A percentile compares a stretch with the other conserved stretches of the same genome.
Evolutionary conservation across 1,140 invertebrate species (phyloP).

Genomic region (Colletes gigas): DNA sequence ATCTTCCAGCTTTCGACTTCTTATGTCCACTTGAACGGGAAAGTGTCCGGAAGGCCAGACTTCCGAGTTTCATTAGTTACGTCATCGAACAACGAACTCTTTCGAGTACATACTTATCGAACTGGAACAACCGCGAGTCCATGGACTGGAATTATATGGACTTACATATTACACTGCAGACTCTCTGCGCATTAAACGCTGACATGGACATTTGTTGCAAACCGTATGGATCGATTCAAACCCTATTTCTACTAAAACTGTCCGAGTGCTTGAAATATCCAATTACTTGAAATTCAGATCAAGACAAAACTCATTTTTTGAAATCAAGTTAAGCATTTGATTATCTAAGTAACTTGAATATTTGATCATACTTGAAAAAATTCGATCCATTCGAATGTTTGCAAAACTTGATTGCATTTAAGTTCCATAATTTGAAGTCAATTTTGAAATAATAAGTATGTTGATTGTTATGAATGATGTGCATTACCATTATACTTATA

Average conservation of each 20-base stretch:
- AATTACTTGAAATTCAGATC: no score
- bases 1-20: constrained; percentile 50
- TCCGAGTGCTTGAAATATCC: no score
- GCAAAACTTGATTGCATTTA: no score
- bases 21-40: constrained; percentile 50
- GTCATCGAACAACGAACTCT: constrained; percentile 47
- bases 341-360: no score
- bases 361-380: no score
- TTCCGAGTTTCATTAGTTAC: constrained; percentile 63
- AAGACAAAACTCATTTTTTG: no score
- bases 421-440: no score
- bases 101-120: constrained; percentile 51
- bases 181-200: constrained; percentile 11
- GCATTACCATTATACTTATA: no score
- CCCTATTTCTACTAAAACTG: neutral
- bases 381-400: no score
- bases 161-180: constrained; percentile 48
- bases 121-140: constrained; percentile 49
- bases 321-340: no score
- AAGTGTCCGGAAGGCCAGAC: constrained; percentile 53
- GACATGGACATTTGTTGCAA: constrained; percentile 8
- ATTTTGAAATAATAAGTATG: no score
- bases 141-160: constrained; percentile 51
- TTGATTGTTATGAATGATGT: no score
- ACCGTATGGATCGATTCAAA: neutral